These are phyloP conservation scores for Brevipalpus yothersi DNA, from an alignment of 1,140 invertebrate genomes.

Conservation along the genomic window DNA sequence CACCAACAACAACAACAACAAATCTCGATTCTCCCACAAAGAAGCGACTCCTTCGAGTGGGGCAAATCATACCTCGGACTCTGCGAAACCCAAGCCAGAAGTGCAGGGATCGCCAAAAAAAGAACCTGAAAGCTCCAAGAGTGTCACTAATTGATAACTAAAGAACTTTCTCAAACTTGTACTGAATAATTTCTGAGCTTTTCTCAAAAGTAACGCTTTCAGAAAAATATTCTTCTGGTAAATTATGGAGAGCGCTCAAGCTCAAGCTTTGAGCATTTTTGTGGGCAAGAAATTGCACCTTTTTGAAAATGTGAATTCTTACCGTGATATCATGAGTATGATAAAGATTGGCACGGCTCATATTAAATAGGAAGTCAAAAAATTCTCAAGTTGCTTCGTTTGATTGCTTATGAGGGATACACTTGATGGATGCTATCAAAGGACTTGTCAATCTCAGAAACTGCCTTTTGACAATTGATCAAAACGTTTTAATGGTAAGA, in stretches of 20 bases:
- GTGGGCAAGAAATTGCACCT: background rate
- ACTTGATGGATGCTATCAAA: no score
- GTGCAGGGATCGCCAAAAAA: background rate
- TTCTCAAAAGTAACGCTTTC: background rate
- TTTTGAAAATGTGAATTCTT: background rate
- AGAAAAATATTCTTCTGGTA: background rate
- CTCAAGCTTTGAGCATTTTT: background rate
- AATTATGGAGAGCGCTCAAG: background rate
- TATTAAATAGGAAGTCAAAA: no score
- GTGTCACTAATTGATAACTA: background rate
- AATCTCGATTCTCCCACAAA: background rate
- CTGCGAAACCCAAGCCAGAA: background rate
- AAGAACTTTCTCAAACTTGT: background rate
- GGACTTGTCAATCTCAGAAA: no score
- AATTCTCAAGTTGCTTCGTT: no score
- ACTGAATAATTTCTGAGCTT: background rate
- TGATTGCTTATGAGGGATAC: no score
- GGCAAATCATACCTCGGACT: background rate
- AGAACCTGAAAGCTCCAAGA: background rate
- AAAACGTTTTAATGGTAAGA: no score
- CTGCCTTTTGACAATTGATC: no score
- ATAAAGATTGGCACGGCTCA: no score
- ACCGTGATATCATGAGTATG: no score
- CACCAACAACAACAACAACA: background rate
- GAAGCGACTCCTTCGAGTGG: background rate